Percentiles rank a stretch among this genome's conserved stretches.
Evolutionary conservation across 2,888 invertebrate species (phyloP).

Genomic region (Heterodera filipjevi): DNA sequence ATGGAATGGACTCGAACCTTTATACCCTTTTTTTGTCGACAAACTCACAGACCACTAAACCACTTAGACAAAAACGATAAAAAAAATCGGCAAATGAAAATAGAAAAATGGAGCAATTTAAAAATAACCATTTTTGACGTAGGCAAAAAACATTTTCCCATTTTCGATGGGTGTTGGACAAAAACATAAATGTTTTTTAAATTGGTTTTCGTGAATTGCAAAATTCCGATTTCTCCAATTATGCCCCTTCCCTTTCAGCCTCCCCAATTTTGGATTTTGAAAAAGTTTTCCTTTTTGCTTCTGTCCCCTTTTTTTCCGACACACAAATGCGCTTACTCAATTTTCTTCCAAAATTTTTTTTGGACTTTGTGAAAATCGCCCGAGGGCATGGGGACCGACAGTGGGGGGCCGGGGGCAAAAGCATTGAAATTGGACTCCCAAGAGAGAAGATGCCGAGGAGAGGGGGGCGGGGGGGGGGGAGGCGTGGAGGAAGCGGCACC

Average conservation of each 20-base stretch:
- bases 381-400: not conserved
- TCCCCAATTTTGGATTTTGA: not conserved
- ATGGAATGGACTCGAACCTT: too few relatives aligned
- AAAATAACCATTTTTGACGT: too few relatives aligned
- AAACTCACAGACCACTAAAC: too few relatives aligned
- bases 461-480: not conserved
- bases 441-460: not conserved
- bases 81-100: too few relatives aligned
- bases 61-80: too few relatives aligned
- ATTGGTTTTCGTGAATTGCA: too few relatives aligned
- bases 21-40: too few relatives aligned
- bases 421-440: slow-evolving; percentile 17
- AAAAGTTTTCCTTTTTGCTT: not conserved
- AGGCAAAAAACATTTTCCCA: too few relatives aligned
- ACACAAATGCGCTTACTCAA: not conserved
- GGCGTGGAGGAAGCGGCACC: not conserved
- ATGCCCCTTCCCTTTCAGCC: not conserved
- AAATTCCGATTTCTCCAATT: too few relatives aligned
- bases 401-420: not conserved
- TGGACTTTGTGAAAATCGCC: slow-evolving; percentile 14
- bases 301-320: not conserved
- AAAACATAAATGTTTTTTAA: too few relatives aligned
- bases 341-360: not conserved
- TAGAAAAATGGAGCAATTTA: too few relatives aligned
- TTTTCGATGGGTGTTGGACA: too few relatives aligned